phyloP scores from a whole-genome alignment of 2,888 invertebrate genomes.

The Sabatieria punctata region DNA sequence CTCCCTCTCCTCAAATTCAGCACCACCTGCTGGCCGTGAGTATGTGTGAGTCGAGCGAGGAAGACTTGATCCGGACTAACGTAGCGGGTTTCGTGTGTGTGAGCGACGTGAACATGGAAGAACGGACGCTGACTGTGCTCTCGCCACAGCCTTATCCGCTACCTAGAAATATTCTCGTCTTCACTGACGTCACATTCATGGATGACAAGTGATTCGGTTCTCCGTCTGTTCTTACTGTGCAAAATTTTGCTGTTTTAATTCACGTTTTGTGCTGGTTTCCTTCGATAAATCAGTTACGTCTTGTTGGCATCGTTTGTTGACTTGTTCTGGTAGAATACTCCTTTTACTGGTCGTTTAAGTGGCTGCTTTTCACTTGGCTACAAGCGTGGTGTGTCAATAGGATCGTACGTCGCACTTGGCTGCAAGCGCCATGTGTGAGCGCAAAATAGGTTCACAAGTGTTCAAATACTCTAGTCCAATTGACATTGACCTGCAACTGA shows the following conservation, averaged over 20 bases:
- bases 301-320: too few relatives aligned
- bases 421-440: too few relatives aligned
- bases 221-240: neutral
- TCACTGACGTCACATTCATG: constrained; percentile 86
- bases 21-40: constrained; percentile 78
- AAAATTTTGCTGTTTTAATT: neutral
- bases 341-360: too few relatives aligned
- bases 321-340: too few relatives aligned
- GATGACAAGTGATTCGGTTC: constrained; percentile 39
- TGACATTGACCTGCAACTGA: too few relatives aligned
- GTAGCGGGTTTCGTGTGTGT: constrained; percentile 77
- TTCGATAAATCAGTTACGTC: too few relatives aligned
- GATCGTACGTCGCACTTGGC: too few relatives aligned
- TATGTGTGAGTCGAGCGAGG: constrained; percentile 58
- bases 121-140: constrained; percentile 67
- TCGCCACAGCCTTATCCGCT: constrained; percentile 69
- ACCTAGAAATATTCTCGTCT: constrained; percentile 63
- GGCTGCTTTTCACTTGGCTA: too few relatives aligned
- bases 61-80: constrained; percentile 69
- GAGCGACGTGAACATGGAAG: constrained; percentile 74
- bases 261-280: too few relatives aligned
- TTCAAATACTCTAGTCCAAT: too few relatives aligned
- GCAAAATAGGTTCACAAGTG: too few relatives aligned
- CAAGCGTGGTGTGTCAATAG: too few relatives aligned
- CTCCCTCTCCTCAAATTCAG: constrained; percentile 42